Base-by-base conservation (phyloP, 1,140 invertebrate species). In the Diorhabda elongata region DNA sequence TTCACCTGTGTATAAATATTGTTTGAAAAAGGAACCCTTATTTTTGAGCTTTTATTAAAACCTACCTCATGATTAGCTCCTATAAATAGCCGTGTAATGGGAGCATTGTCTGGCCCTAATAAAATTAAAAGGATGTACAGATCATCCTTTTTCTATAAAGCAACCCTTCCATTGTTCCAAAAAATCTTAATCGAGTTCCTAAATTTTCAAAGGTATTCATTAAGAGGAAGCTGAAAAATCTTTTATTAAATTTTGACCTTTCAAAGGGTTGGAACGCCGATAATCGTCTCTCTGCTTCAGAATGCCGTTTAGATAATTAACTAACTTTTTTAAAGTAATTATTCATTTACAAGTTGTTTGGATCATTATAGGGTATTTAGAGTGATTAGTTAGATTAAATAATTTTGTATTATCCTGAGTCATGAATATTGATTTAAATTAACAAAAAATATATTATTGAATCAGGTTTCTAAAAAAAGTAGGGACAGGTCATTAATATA, bases 141-240 rank as follows among this genome's bases (percentile, higher is more conserved):
- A 62, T 47, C 61, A 62, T 62, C 61, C 61, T 5, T 62, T 62
- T 62, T 62, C 42, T 62, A 8, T 47, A 11, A 62, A 62, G 8
- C 43, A 62, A 62, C 61, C 61, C 61, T 62, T 62, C 61, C n/a
- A 62, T 62, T 62, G 61, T 62, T 62, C 61, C n/a, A 62, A 8
- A 44, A 62, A 26, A 62, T 62, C 61, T 44, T 62, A 62, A 62
- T 62, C 61, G 61, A 62, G 43, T 62, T 62, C 44, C 61, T 3
- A 52, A 62, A 44, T 62, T 62, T 44, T 44, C 61, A 62, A 62
- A 62, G 61, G 61, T n/a, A 44, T 62, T 62, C 61, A 62, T 62
- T 62, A 62, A 44, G 44, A 11, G 43, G 42, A 44, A 44, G 61
- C 61, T 44, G n/a, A n/a, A 62, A 44, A 62, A 62, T 47, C n/a